These are phyloP conservation scores for Hedya salicella DNA, from an alignment of 2,888 invertebrate genomes.

Conservation along the genomic window DNA sequence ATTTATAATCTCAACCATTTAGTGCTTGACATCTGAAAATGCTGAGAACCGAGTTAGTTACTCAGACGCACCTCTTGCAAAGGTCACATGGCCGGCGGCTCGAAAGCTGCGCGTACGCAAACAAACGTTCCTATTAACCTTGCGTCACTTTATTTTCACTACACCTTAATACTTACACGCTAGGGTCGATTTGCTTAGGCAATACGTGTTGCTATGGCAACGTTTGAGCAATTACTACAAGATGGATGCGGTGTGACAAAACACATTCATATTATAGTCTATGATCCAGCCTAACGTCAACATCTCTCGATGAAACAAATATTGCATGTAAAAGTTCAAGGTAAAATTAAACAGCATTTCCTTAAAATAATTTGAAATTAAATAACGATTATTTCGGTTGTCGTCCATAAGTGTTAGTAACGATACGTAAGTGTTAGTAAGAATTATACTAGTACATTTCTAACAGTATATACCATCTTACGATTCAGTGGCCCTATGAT, in stretches of 20 bases:
- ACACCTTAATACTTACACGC: neutral
- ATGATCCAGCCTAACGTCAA: too few species aligned
- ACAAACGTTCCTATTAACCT: conserved; percentile 26
- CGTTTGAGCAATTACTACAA: conserved; percentile 31
- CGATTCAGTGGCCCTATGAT: too few species aligned
- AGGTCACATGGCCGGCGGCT: conserved; percentile 26
- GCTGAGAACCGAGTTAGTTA: conserved; percentile 18
- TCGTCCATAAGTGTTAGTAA: too few species aligned
- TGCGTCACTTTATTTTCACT: neutral
- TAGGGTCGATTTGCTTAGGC: conserved; percentile 2
- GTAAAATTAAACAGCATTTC: too few species aligned
- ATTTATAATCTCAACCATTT: conserved; percentile 1
- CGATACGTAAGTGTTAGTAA: too few species aligned
- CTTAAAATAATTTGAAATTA: too few species aligned
- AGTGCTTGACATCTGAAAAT: conserved; percentile 24
- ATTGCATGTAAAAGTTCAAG: too few species aligned
- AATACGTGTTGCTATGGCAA: conserved; percentile 27
- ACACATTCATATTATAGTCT: conserved; percentile 13
- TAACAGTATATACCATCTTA: too few species aligned
- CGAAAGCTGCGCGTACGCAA: conserved; percentile 31
- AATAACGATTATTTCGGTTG: too few species aligned
- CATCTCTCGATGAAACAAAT: too few species aligned
- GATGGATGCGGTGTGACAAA: conserved; percentile 37
- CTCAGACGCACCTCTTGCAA: conserved; percentile 35
- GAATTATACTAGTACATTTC: too few species aligned